Base-by-base conservation (phyloP, 2,797 vertebrate genomes). In the Kryptopterus vitreolus region DNA sequence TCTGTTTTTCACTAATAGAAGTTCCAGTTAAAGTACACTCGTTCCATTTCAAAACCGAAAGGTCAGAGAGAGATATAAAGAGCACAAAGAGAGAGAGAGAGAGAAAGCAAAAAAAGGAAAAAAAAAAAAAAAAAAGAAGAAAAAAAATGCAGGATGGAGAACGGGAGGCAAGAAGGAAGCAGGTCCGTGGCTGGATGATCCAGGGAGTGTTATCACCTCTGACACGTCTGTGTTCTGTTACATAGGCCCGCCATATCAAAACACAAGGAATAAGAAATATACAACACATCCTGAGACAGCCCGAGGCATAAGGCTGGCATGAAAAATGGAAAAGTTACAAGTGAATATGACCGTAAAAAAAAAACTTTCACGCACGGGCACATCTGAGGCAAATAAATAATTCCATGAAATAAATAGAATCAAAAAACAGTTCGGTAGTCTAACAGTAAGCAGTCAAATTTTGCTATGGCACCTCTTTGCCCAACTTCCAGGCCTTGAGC, bases 221-320 rank as follows among this genome's bases (percentile, higher is more conserved):
- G 22, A 66, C 63, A 66, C 15, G 13, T 35, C 22, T 66, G 63
- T 66, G 38, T 66, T 46, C 11, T 66, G 63, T 66, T 66, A 66
- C 38, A 43, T 22, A 33, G 31, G 33, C n/a, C 8, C 31, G 9
- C 18, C 18, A 22, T 63, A 22, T 31, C 18, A 63, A 35, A 63
- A 35, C 61, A 63, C 18, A 35, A 35, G 18, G 11, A 46, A 46
- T 24, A 66, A 35, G 33, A 43, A 46, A 66, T 46, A 66, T 46
- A 24, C 20, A 66, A 38, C 35, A 66, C 43, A n/a, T 46, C 43
- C 63, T 11, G 63, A 43, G 63, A 22, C 63, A 24, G 12, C 43
- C 65, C n/a, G 16, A 50, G 66, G 16, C 8, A 70, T 52, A 50
- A 70, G 20, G 24, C 26, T 70, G 68, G 50, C 26, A 50, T 31